phyloP scores from a whole-genome alignment of 1,140 invertebrate species.

The Drosophila tristis region DNA sequence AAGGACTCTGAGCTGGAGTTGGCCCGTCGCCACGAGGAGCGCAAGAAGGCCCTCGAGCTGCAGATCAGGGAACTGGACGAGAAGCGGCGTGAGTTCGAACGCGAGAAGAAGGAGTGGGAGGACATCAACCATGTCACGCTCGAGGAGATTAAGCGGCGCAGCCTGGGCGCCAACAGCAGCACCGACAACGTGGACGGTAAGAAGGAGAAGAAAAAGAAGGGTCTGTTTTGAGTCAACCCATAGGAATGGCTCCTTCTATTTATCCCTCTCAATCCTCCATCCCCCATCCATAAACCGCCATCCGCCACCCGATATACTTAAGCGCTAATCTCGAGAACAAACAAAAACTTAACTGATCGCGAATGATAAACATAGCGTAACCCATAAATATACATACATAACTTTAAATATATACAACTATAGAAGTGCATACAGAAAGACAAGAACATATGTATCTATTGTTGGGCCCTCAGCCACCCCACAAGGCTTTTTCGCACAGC shows the following conservation, averaged over 20 bases:
- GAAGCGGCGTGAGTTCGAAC: slow-evolving; percentile 92
- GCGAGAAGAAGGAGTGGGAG: slow-evolving; percentile 96
- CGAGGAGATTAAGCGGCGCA: slow-evolving; percentile 92
- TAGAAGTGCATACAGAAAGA: slow-evolving; percentile 31
- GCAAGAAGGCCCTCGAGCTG: slow-evolving; percentile 89
- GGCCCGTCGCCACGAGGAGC: slow-evolving; percentile 87
- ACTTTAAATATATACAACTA: slow-evolving; percentile 54
- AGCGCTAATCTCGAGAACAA: slow-evolving; percentile 77
- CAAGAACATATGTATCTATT: slow-evolving; percentile 30
- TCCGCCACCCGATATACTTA: slow-evolving; percentile 41
- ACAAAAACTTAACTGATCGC: slow-evolving; percentile 29
- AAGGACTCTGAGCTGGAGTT: slow-evolving; percentile 95
- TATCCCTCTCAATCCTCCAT: slow-evolving; percentile 16
- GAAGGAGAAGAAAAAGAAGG: slow-evolving; percentile 83
- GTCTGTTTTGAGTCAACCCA: slow-evolving; percentile 78
- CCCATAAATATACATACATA: slow-evolving; percentile 52
- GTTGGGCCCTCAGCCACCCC: slow-evolving; percentile 43
- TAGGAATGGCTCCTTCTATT: slow-evolving; percentile 5
- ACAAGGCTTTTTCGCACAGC: slow-evolving; percentile 71
- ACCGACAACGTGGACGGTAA: slow-evolving; percentile 79
- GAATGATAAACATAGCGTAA: slow-evolving; percentile 53
- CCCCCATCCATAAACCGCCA: slow-evolving; percentile 9
- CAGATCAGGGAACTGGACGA: slow-evolving; percentile 96
- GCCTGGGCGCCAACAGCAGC: slow-evolving; percentile 93
- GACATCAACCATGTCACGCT: slow-evolving; percentile 94